Conservation (phyloP, 2,888 invertebrate species). For the Drosophila monieri region DNA sequence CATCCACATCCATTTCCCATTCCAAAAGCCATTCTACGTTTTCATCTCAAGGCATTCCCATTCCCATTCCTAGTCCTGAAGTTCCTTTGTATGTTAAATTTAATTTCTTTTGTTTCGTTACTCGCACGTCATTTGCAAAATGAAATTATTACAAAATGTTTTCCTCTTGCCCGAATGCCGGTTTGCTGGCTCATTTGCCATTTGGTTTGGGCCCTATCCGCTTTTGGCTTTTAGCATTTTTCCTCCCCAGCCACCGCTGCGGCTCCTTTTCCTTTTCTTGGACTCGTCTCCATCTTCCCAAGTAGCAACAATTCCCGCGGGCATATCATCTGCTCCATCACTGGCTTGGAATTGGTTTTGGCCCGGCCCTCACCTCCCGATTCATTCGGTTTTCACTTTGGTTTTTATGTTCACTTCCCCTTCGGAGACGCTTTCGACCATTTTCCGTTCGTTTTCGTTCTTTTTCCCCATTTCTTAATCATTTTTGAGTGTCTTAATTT, state of each 20-base stretch:
- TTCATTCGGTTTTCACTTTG: conserved; percentile 46
- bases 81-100: conserved; percentile 71
- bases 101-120: conserved; percentile 81
- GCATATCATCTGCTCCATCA: conserved; percentile 77
- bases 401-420: conserved; percentile 44
- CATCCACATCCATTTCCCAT: neutral
- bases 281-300: conserved; percentile 50
- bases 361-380: conserved; percentile 33
- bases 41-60: conserved; percentile 32
- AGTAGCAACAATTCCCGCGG: conserved; percentile 71
- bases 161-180: conserved; percentile 43
- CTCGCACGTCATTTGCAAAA: conserved; percentile 82
- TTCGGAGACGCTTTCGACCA: neutral
- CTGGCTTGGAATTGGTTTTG: conserved; percentile 29
- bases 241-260: conserved; percentile 11
- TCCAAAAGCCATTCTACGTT: conserved; percentile 14
- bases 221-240: conserved; percentile 39
- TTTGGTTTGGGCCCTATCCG: conserved; percentile 25
- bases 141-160: conserved; percentile 81
- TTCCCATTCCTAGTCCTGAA: conserved; percentile 13
- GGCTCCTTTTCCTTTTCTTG: conserved; percentile 35
- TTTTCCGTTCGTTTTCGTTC: conserved; percentile 42
- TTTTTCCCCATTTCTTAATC: conserved; percentile 67
- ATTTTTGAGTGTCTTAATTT: conserved; percentile 78
- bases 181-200: conserved; percentile 52